Base-by-base conservation (phyloP, 2,797 vertebrate species). In the Brotula barbata region DNA sequence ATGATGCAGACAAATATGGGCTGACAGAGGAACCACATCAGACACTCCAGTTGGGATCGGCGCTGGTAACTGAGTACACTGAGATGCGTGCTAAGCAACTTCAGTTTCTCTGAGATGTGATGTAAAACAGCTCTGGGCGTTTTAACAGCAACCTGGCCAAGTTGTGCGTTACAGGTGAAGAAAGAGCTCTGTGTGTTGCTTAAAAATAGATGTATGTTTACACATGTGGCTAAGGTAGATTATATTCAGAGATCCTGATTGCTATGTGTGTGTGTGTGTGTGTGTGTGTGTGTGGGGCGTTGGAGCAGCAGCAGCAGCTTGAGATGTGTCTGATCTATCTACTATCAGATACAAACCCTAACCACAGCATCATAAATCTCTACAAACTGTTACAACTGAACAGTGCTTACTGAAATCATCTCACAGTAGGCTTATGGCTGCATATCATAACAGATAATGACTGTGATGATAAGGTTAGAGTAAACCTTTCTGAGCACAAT, bases 51-150 rank as follows among this genome's bases (percentile, higher is more conserved):
- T 75, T 78, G 82, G 42, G 68, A 34, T 46, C 43, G 40, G 51
- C 51, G 63, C 68, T 64, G 64, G 71, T 67, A 57, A 82, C 77
- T 47, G 66, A 71, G 71, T 59, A 56, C 51, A 58, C 71, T 53
- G 52, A 64, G 77, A 67, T 85, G 75, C 77, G 80, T 71, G 72
- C 64, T 50, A 64, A 77, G 62, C 63, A 70, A 60, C 33, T 0
- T 64, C 59, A 68, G 78, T 77, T 71, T 68, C 73, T 56, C 28
- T 42, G 34, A 41, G 19, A 9, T 11, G 37, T n/a, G 16, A 55
- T 58, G 28, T 25, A 22, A 61, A n/a, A 54, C 55, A 42, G 50
- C 67, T 39, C 58, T 25, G 2, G 21, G 21, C 36, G 42, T 28
- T 44, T 54, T 42, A 36, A 53, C 44, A 68, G 36, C 40, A 43